Evolutionary conservation across 1,140 invertebrate species (phyloP).

Genomic region (Hetaerina americana): DNA sequence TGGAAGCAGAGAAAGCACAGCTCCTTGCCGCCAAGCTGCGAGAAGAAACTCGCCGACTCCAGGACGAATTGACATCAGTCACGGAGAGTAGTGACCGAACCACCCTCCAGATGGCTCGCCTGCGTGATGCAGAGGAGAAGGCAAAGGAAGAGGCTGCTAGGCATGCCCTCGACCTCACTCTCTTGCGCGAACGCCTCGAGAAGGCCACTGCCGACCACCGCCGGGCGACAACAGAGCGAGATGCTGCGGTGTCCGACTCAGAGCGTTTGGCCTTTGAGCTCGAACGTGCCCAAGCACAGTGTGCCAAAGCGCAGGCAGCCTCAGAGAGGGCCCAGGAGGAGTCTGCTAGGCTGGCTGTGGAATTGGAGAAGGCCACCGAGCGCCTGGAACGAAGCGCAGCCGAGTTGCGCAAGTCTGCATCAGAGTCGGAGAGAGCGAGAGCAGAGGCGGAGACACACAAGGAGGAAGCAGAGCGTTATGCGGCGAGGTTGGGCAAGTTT

Average conservation of each 20-base stretch:
- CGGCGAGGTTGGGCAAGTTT: conserved; percentile 60
- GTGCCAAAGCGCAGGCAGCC: conserved; percentile 63
- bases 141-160: conserved; percentile 76
- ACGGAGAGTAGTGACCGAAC: conserved; percentile 80
- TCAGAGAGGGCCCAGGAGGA: conserved; percentile 84
- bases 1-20: conserved; percentile 75
- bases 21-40: conserved; percentile 61
- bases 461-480: conserved; percentile 55
- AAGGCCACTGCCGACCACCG: conserved; percentile 74
- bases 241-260: conserved; percentile 68
- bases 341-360: conserved; percentile 66
- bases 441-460: conserved; percentile 43
- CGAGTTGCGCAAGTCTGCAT: conserved; percentile 67
- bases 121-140: conserved; percentile 83
- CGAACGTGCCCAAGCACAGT: conserved; percentile 67
- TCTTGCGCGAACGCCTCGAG: conserved; percentile 79
- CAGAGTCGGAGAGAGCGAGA: conserved; percentile 54
- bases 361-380: conserved; percentile 81
- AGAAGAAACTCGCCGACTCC: conserved; percentile 71
- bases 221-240: conserved; percentile 67
- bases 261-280: conserved; percentile 76
- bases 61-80: conserved; percentile 67
- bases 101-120: conserved; percentile 63
- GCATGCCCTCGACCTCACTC: conserved; percentile 60
- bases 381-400: conserved; percentile 72